These are phyloP conservation scores for Myathropa florea DNA, from an alignment of 2,888 invertebrate genomes.

Conservation along the genomic window DNA sequence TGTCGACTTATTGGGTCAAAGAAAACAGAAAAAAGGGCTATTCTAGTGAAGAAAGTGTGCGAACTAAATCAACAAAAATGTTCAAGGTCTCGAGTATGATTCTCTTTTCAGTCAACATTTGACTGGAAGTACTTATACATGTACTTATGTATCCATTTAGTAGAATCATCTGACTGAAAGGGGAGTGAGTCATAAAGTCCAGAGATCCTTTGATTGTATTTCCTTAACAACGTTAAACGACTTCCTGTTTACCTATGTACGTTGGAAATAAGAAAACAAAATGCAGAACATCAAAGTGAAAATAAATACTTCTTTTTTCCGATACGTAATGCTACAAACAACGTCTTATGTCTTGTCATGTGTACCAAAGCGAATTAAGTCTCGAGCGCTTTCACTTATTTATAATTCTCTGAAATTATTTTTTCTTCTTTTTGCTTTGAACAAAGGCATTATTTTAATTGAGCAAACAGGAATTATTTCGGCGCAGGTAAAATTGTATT, in stretches of 20 bases:
- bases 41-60: not conserved
- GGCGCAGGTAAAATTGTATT: not conserved
- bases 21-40: too few species aligned
- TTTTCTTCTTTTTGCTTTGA: not conserved
- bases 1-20: too few species aligned
- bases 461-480: not conserved
- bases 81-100: not conserved
- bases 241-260: not conserved
- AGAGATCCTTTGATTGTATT: not conserved
- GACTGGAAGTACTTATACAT: not conserved
- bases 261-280: not conserved
- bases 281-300: not conserved
- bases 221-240: not conserved
- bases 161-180: not conserved
- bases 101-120: not conserved
- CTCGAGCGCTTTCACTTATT: not conserved
- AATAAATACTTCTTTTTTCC: not conserved
- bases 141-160: not conserved
- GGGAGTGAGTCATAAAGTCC: not conserved
- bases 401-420: not conserved
- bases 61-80: not conserved
- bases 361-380: not conserved
- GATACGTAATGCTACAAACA: not conserved
- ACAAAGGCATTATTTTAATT: not conserved
- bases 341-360: not conserved